These are phyloP conservation scores for Dreissena polymorpha DNA, from an alignment of 1,140 invertebrate species.

Conservation along the genomic window DNA sequence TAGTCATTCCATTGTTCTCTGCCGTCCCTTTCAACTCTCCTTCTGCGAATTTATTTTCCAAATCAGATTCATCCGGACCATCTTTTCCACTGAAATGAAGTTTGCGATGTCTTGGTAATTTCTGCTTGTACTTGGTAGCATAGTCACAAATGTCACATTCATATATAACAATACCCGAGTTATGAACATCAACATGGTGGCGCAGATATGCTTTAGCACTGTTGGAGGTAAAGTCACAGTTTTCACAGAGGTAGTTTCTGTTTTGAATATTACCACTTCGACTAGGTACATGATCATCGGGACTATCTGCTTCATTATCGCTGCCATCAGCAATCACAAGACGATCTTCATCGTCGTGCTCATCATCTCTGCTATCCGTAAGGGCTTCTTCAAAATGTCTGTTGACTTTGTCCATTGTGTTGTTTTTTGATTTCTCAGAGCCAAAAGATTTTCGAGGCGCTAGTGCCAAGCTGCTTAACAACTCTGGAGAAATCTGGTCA, in stretches of 20 bases:
- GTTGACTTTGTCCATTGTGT: conserved; percentile 46
- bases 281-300: conserved; percentile 34
- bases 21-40: conserved; percentile 48
- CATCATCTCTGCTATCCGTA: conserved; percentile 46
- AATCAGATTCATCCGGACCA: conserved; percentile 54
- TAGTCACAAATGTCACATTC: conserved; percentile 76
- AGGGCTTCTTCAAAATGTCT: conserved; percentile 37
- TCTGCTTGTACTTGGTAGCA: conserved; percentile 75
- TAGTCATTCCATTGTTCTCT: conserved; percentile 4
- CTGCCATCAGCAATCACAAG: conserved; percentile 62
- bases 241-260: conserved; percentile 69
- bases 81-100: conserved; percentile 70
- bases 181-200: conserved; percentile 69
- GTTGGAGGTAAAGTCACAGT: conserved; percentile 68
- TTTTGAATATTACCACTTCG: conserved; percentile 72
- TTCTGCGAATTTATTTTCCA: conserved; percentile 61
- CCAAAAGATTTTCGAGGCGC: conserved; percentile 21
- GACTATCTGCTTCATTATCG: conserved; percentile 24
- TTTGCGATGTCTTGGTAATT: conserved; percentile 72
- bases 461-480: conserved; percentile 30
- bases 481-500: conserved; percentile 33
- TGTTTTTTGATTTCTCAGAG: conserved; percentile 31
- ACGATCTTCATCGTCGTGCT: conserved; percentile 60
- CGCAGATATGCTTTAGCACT: conserved; percentile 70
- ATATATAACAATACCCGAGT: conserved; percentile 67